Base-by-base conservation (phyloP, 2,888 invertebrate species). In the Caenorhabditis sulstoni region DNA sequence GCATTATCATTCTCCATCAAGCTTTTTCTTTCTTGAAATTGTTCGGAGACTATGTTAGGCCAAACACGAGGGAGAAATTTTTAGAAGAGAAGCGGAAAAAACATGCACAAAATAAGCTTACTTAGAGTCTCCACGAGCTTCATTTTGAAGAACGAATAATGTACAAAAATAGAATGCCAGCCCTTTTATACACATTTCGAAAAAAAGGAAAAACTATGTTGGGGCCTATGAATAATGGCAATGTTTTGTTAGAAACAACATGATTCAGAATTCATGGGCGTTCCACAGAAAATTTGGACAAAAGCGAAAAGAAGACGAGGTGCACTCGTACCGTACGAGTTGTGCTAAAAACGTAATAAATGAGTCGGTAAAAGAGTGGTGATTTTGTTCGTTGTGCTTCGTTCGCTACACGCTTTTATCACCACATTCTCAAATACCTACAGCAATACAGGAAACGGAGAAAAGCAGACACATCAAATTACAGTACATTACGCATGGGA, bases 401-500 rank as follows among this genome's bases (percentile, higher is more conserved):
- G 16, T 55, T 18, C 11, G 18, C 16, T 18, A 37, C 20, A 20
- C 11, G 18, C 3, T 9, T 22, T 49, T 66, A 53, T 61, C 61
- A 70, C 35, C 39, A 20, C 22, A 44, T 29, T 47, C 44, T 59
- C 45, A 58, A 58, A 58, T 29, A 47, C 39, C 57, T 45, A 55
- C 18, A 55, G 29, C 35, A 53, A 39, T 11, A 16, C n/a, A 14
- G 44, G 52, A 12, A 70, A 70, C 20, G 22, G 16, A 49, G n/a
- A 41, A 53, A 62, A 61, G 47, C 37, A 71, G 55, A 64, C 62
- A 64, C 64, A 64, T 49, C 53, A 65, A 53, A 73, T 73, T 64
- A 73, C 64, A 73, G 73, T 73, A 49, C 64, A 64, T 64, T 73
- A 73, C 57, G 64, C 64, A 58, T 58, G 23, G 71, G 49, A 71